Evolutionary conservation across 2,888 invertebrate species (phyloP).

Genomic region (Cephus runcator): DNA sequence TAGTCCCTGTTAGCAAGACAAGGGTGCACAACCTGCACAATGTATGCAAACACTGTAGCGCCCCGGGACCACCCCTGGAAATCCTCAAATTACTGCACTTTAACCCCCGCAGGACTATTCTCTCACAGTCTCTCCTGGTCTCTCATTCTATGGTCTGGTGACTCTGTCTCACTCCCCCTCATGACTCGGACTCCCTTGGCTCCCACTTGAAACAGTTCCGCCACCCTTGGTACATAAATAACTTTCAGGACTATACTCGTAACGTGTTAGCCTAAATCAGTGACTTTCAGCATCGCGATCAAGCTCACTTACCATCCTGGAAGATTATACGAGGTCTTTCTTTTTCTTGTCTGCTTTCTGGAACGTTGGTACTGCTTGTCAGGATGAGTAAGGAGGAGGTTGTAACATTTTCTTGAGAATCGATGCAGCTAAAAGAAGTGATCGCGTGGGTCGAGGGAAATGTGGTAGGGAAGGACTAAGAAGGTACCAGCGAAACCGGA

Average conservation of each 20-base stretch:
- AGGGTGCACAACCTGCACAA: conserved; percentile 41
- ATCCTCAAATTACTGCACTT: conserved; percentile 53
- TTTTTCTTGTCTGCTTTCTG: background rate
- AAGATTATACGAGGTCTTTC: background rate
- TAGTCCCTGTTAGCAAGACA: conserved; percentile 52
- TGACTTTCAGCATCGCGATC: background rate
- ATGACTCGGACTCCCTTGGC: background rate
- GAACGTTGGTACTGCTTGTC: background rate
- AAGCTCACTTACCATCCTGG: background rate
- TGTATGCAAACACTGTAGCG: conserved; percentile 57
- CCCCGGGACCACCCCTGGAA: conserved; percentile 45
- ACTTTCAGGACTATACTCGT: background rate
- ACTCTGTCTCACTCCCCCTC: background rate
- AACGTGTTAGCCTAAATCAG: background rate
- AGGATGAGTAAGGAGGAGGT: background rate
- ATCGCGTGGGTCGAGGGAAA: background rate
- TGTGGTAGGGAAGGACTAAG: background rate
- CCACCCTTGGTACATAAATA: background rate
- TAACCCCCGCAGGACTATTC: conserved; percentile 14
- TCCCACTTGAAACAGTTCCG: background rate
- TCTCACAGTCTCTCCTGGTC: background rate
- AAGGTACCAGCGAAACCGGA: background rate
- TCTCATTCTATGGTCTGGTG: background rate
- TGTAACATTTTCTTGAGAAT: background rate
- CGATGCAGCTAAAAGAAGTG: background rate